phyloP scores from a whole-genome alignment of 2,113 vertebrate genomes.

The Oriolus oriolus region DNA sequence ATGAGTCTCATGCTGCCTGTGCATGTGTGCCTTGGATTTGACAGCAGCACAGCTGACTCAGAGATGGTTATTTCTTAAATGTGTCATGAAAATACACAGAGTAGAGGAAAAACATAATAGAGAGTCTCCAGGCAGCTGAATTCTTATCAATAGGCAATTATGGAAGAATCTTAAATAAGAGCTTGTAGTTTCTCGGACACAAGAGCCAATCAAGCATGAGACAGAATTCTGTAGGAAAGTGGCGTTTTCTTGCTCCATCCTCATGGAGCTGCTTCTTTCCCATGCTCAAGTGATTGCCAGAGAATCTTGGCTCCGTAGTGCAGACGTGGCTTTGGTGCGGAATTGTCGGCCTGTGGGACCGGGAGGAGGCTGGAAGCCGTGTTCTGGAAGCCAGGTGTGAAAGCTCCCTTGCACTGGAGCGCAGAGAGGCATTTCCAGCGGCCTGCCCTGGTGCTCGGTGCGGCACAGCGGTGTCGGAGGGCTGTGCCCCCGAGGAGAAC shows the following conservation, averaged over 20 bases:
- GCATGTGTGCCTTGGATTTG: not conserved
- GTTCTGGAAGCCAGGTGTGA: not conserved
- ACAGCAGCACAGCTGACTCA: not conserved
- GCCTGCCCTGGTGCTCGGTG: not conserved
- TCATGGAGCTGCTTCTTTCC: not conserved
- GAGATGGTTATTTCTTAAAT: not conserved
- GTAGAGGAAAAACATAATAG: not conserved
- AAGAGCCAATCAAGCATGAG: not conserved
- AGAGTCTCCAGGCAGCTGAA: not conserved
- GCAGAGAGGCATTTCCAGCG: too few relatives aligned
- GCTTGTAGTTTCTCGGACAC: not conserved
- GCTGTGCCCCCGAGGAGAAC: not conserved
- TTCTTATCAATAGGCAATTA: conserved; percentile 4
- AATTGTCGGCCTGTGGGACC: rapidly evolving
- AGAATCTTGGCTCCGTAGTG: not conserved
- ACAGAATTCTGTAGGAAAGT: not conserved
- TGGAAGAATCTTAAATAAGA: not conserved
- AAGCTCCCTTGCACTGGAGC: too few relatives aligned
- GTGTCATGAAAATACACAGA: not conserved
- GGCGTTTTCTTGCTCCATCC: not conserved
- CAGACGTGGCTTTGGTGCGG: not conserved
- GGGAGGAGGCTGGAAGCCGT: not conserved
- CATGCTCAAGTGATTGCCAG: not conserved
- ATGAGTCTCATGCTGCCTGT: not conserved
- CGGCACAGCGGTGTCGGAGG: not conserved